Evolutionary conservation across 2,888 invertebrate genomes (phyloP).

Genomic region (Sminthurides aquaticus): DNA sequence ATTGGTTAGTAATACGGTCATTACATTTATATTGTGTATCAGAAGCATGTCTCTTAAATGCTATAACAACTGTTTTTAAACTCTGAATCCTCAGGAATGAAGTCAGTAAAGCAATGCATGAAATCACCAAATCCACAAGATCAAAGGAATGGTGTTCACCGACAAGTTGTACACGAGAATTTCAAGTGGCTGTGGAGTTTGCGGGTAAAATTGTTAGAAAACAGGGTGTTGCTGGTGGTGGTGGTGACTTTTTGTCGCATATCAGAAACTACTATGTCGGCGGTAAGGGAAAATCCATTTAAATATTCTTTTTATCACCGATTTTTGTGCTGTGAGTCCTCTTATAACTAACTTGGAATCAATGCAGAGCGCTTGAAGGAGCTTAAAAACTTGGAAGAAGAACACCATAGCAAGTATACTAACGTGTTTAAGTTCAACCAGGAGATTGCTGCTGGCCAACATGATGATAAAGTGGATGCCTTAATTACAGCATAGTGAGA

Average conservation of each 20-base stretch:
- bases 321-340: too few relatives aligned
- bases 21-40: background rate
- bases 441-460: slow-evolving; percentile 8
- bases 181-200: slow-evolving; percentile 18
- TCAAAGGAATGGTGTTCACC: slow-evolving; percentile 18
- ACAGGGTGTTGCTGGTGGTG: slow-evolving; percentile 8
- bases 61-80: too few relatives aligned
- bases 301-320: background rate
- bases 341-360: too few relatives aligned
- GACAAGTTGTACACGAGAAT: slow-evolving; percentile 12
- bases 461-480: slow-evolving; percentile 14
- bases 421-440: slow-evolving; percentile 12
- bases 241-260: background rate
- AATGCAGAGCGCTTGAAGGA: slow-evolving; percentile 14
- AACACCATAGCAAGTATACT: slow-evolving; percentile 1
- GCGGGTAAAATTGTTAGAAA: slow-evolving; percentile 14
- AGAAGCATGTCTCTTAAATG: background rate
- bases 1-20: slow-evolving; percentile 9
- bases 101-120: slow-evolving; percentile 14
- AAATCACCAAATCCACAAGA: slow-evolving; percentile 7
- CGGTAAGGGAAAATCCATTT: slow-evolving; percentile 4
- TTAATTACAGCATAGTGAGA: slow-evolving; percentile 5
- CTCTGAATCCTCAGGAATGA: too few relatives aligned
- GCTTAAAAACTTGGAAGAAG: slow-evolving; percentile 1
- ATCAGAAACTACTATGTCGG: slow-evolving; percentile 16